Evolutionary conservation across 2,888 invertebrate species (phyloP), one percentile per base, ranked within the genome.

Genomic region (Heliconius hortense): DNA sequence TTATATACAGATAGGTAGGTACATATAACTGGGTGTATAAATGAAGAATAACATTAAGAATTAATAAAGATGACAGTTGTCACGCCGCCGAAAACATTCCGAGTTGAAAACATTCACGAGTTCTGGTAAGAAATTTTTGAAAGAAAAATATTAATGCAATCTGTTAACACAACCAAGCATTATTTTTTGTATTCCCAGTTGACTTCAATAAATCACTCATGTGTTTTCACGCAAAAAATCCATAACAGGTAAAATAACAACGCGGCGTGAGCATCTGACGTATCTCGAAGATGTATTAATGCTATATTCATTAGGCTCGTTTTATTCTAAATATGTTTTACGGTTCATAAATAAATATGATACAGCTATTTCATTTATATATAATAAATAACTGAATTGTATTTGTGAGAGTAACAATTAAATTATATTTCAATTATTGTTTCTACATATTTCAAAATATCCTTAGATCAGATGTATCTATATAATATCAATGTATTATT

Each of bases 131-230:
- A 85, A 84, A 86, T 83, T 83, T 48, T 85, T 80, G 82, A 85
- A 83, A 86, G 83, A 86, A 83, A 86, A 87, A 87, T 86, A 87
- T 89, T 87, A 88, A 87, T 87, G 86, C 86, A 89, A 88, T 88
- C 87, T 87, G 89, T 85, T 88, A 89, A 87, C 88, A 85, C 84
- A 87, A 83, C 84, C 87, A 85, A 86, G 85, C 84, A 87, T 89
- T 87, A 81, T 86, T 87, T 84, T 84, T 84, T 88, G 83, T 87
- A 88, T 88, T 89, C 91, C 90, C 91, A 81, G 84, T 85, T 78
- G 90, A 85, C 86, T 89, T 84, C 85, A 89, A 90, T 91, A 91
- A 91, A 91, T 91, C 90, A 91, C 89, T 91, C 90, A 90, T 86
- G 86, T 88, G 89, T 87, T 90, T 88, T 88, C 85, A 86, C 87